Conservation (phyloP, 64 coral and sea anemone genomes). For the Platygyra sinensis region DNA sequence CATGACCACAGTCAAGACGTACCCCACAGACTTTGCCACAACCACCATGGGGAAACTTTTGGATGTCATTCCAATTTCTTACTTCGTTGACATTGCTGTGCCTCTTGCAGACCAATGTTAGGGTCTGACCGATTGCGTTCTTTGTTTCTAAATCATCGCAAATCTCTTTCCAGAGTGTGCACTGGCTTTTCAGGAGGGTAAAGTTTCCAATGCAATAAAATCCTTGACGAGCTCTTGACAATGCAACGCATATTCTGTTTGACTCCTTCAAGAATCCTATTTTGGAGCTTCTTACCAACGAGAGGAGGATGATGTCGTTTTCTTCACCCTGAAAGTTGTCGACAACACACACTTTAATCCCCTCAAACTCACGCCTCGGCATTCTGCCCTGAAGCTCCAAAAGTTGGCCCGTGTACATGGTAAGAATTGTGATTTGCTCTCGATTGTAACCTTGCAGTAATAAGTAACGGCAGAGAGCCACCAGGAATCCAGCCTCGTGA, state of each 20-base stretch:
- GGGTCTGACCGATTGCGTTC: not conserved
- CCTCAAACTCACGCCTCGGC: slow-evolving; percentile 18
- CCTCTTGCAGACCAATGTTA: slow-evolving; percentile 35
- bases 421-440: slow-evolving; percentile 59
- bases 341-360: slow-evolving; percentile 52
- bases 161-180: slow-evolving; percentile 50
- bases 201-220: slow-evolving; percentile 28
- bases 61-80: slow-evolving; percentile 22
- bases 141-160: slow-evolving; percentile 36
- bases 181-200: not conserved
- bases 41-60: slow-evolving; percentile 13
- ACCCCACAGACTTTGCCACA: slow-evolving; percentile 1
- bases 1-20: slow-evolving; percentile 21
- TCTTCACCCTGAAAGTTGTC: slow-evolving; percentile 76
- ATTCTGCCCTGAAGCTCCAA: slow-evolving; percentile 48
- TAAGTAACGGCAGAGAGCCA: slow-evolving; percentile 69
- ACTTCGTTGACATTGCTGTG: slow-evolving; percentile 41
- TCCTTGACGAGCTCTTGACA: slow-evolving; percentile 28
- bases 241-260: slow-evolving; percentile 39
- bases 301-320: slow-evolving; percentile 33
- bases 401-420: slow-evolving; percentile 79
- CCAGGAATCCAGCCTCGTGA: slow-evolving; percentile 72
- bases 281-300: not conserved
- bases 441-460: slow-evolving; percentile 67
- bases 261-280: slow-evolving; percentile 8